These are phyloP conservation scores for Falco naumanni DNA, from an alignment of 2,797 vertebrate species.

Conservation along the genomic window DNA sequence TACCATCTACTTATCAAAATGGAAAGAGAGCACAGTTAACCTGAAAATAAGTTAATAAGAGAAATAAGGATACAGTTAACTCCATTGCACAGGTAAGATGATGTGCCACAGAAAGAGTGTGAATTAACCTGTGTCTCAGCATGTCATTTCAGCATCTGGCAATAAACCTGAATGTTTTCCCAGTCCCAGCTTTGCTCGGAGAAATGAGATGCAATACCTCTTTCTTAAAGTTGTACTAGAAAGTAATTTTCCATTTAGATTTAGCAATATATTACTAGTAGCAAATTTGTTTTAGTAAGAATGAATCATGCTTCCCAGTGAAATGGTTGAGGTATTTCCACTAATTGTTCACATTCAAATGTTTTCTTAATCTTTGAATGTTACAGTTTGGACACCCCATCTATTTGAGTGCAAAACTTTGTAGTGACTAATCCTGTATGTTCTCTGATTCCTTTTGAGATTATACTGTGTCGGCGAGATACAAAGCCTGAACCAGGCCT, in stretches of 20 bases:
- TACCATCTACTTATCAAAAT: background rate
- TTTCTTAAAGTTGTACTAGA: background rate
- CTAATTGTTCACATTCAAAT: conserved; percentile 2
- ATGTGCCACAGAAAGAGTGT: background rate
- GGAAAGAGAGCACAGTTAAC: background rate
- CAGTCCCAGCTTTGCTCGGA: background rate
- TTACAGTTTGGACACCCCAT: background rate
- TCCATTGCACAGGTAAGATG: background rate
- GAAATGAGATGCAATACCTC: background rate
- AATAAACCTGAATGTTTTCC: background rate
- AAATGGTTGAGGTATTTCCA: conserved; percentile 19
- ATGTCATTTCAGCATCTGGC: background rate
- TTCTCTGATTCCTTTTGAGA: background rate
- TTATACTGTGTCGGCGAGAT: background rate
- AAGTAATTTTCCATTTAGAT: background rate
- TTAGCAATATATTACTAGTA: background rate
- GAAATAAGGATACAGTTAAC: background rate
- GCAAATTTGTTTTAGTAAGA: background rate
- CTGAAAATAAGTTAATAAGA: background rate
- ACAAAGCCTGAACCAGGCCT: background rate
- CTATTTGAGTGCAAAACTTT: background rate
- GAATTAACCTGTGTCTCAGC: background rate
- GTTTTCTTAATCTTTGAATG: conserved; percentile 2
- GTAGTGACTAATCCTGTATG: background rate
- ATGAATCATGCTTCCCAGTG: conserved; percentile 3